These are phyloP conservation scores for Drosophila bifasciata DNA, from an alignment of 1,140 invertebrate species.

Conservation along the genomic window DNA sequence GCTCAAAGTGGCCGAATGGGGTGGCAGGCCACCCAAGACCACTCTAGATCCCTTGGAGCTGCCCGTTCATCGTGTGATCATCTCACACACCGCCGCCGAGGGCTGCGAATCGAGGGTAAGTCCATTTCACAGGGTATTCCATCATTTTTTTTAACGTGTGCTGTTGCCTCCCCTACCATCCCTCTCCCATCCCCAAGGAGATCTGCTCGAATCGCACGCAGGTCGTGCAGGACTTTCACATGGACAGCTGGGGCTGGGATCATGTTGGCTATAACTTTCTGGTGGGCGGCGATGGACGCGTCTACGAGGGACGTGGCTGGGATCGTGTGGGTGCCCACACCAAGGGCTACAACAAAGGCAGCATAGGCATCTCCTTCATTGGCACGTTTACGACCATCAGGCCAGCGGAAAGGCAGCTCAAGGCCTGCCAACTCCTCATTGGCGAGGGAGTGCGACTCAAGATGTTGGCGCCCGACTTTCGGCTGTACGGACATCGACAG, in stretches of 20 bases:
- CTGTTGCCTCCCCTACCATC: slow-evolving; percentile 4
- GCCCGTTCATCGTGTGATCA: slow-evolving; percentile 85
- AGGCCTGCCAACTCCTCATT: slow-evolving; percentile 86
- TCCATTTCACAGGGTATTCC: not conserved
- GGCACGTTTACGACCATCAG: slow-evolving; percentile 87
- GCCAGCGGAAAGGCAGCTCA: slow-evolving; percentile 85
- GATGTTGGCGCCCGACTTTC: slow-evolving; percentile 86
- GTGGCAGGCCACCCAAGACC: slow-evolving; percentile 85
- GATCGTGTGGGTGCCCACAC: slow-evolving; percentile 87
- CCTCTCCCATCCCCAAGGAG: no score
- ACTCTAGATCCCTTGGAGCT: slow-evolving; percentile 73
- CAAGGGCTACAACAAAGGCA: slow-evolving; percentile 86
- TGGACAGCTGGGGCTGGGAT: slow-evolving; percentile 87
- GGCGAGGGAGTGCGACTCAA: slow-evolving; percentile 86
- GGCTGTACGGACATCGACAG: slow-evolving; percentile 87
- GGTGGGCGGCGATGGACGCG: slow-evolving; percentile 87
- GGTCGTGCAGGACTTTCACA: slow-evolving; percentile 89
- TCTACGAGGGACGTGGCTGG: slow-evolving; percentile 89
- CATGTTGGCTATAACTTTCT: slow-evolving; percentile 90
- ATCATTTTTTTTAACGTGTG: not conserved
- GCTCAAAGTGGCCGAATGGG: slow-evolving; percentile 85
- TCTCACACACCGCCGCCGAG: slow-evolving; percentile 85
- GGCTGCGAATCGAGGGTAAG: slow-evolving; percentile 84
- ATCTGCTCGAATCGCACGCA: slow-evolving; percentile 85
- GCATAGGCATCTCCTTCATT: slow-evolving; percentile 88